Base-by-base conservation (phyloP, 2,113 vertebrate genomes). In the Pangasianodon gigas region DNA sequence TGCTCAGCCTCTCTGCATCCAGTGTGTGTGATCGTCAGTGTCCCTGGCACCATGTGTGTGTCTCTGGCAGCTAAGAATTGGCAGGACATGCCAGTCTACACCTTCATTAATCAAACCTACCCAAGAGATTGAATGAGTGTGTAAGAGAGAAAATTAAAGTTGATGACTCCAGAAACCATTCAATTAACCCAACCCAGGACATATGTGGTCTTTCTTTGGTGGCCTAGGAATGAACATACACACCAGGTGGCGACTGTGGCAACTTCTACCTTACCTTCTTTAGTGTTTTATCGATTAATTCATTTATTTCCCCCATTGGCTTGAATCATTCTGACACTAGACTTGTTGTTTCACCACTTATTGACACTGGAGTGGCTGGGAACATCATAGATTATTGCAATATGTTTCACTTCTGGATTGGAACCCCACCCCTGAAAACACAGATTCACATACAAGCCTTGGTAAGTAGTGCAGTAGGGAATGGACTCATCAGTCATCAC, bases 31-130 rank as follows among this genome's bases (percentile, higher is more conserved):
- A 56, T 51, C 14, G 7, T 16, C 48, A 51, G 26, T 89, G 6
- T 88, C 24, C 32, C 82, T 90, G 86, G 91, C 86, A 88, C 48
- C 41, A 21, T 71, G n/a, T 87, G 65, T 84, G 32, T 88, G 21
- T 87, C 8, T 24, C 81, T 91, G 83, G 87, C 85, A 87, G 26
- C 67, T n/a, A 48, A 37, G 77, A 60, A 90, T 58, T 89, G 71
- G 54, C 85, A 87, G 58, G 65, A 88, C 60, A 75, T 86, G 86
- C 82, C 79, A 86, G 60, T 85, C 65, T 88, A 90, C 85, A 87
- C 37, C 51, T 80, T 69, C 85, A 91, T 92, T 91, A 92, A 88
- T 91, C 88, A 92, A 87, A 88, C 77, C 24, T 46, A 37, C 18
- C 71, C 51, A 74, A 24, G 51, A 89, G 91, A 88, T 46, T 56